phyloP scores from a whole-genome alignment of 2,113 vertebrate genomes.

The Odontophorus gujanensis region DNA sequence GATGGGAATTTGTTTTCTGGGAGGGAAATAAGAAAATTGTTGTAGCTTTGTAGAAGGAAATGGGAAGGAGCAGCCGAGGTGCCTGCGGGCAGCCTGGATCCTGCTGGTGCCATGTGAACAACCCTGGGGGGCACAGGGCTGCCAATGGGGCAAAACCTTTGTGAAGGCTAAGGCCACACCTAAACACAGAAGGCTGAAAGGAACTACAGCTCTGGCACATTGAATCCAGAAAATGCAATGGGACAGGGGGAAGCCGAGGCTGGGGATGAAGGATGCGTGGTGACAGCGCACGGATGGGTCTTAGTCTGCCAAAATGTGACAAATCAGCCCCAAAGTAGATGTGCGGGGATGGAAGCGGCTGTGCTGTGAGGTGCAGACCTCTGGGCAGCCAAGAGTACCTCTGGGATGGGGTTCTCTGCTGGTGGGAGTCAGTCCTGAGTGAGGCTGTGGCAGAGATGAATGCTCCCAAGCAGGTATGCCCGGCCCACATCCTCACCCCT shows the following conservation, averaged over 20 bases:
- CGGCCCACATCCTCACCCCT: background rate
- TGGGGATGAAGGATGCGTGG: background rate
- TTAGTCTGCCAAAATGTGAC: background rate
- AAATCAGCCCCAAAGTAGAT: background rate
- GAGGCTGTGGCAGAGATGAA: accelerated
- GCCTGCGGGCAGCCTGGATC: too few relatives aligned
- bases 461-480: background rate
- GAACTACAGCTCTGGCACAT: background rate
- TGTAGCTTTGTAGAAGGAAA: background rate
- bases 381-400: background rate
- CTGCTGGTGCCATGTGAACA: background rate
- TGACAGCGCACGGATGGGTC: background rate
- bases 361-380: background rate
- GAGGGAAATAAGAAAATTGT: background rate
- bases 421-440: accelerated
- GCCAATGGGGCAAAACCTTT: background rate
- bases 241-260: background rate
- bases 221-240: background rate
- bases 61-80: background rate
- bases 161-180: background rate
- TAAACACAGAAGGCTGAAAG: background rate
- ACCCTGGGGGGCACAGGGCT: background rate
- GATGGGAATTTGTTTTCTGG: background rate
- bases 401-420: accelerated
- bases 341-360: background rate